These are phyloP conservation scores for Rhinoraja longicauda DNA, from an alignment of 2,797 vertebrate genomes.

Conservation along the genomic window DNA sequence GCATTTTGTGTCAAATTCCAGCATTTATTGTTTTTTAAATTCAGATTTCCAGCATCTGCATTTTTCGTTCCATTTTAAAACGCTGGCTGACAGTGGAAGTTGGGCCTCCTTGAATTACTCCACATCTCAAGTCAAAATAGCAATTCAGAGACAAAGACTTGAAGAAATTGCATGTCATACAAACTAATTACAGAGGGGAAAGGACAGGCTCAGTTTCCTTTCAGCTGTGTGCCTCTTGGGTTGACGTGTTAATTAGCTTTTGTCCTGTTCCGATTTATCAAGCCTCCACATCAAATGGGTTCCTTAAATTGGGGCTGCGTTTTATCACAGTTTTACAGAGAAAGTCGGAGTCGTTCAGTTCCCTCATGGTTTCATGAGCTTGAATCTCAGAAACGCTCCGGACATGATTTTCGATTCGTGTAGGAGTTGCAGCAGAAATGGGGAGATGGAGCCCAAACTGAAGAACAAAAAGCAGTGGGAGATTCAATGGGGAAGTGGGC, in stretches of 20 bases:
- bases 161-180: not conserved
- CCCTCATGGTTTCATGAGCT: not conserved
- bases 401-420: not conserved
- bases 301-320: not conserved
- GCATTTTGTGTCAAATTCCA: too few relatives aligned
- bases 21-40: too few relatives aligned
- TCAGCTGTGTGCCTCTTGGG: conserved; percentile 1
- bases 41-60: too few relatives aligned
- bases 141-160: conserved; percentile 18
- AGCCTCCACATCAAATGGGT: not conserved
- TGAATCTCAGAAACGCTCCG: not conserved
- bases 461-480: not conserved
- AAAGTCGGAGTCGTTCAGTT: not conserved
- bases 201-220: not conserved
- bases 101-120: not conserved
- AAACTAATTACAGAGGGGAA: not conserved
- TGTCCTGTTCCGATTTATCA: not conserved
- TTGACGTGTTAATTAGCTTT: conserved; percentile 26
- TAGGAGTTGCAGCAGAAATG: not conserved
- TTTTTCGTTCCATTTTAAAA: too few relatives aligned
- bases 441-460: not conserved
- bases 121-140: not conserved
- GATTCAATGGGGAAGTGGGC: not conserved
- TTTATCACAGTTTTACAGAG: not conserved
- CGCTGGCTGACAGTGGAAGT: not conserved